Evolutionary conservation across 1,140 invertebrate genomes (phyloP), one percentile per base, ranked within the genome.

Genomic region (Listronotus oregonensis): DNA sequence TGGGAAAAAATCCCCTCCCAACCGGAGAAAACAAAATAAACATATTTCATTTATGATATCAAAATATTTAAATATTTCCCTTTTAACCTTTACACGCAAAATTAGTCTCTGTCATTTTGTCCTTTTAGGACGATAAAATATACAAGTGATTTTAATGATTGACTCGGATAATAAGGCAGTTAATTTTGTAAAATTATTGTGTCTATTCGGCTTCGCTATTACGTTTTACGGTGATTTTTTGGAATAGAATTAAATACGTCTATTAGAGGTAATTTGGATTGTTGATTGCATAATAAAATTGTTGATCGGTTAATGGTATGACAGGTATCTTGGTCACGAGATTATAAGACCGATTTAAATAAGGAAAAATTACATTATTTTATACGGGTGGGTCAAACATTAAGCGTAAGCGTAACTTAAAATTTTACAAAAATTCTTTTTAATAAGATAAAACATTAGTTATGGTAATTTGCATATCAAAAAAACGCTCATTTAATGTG

Each of bases 71-170:
- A 69, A 69, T 69, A 66, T 66, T 69, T 69, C 37, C 66, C 49
- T 66, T 66, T 69, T 66, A 64, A 65, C 54, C 64, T 66, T 66
- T 56, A 65, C 68, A 69, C 68, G 68, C 68, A 64, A 69, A 46
- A 60, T 62, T 40, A 17, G 54, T 56, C 55, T 46, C 55, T 42
- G 58, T 50, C 58, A 46, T 51, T 60, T 56, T 12, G 58, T 60
- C 27, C 56, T 11, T 17, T 43, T 21, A 8, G 34, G 32, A 58
- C 44, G 21, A 58, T 47, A 58, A 58, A 58, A 58, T 58, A 58
- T 58, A 58, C 56, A 58, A 58, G 43, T 47, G 56, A 58, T 58
- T 58, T 58, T 58, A 58, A 58, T 58, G 42, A 58, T 58, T 34
- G 56, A 47, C 56, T 58, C 10, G 9, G 56, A 47, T 58, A 58